phyloP scores from a whole-genome alignment of 2,888 invertebrate genomes.

The Trichogramma dendrolimi region DNA sequence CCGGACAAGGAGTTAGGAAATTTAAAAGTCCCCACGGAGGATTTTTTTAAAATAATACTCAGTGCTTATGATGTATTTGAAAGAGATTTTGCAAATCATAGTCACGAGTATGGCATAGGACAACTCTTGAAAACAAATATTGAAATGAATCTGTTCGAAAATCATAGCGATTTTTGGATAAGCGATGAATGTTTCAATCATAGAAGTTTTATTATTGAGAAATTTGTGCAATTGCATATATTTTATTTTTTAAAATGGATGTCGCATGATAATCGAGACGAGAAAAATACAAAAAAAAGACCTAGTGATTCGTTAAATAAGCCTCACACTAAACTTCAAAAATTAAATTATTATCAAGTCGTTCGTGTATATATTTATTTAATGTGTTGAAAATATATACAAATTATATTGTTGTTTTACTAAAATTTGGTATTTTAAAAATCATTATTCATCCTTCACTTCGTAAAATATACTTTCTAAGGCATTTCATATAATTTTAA shows the following conservation, averaged over 20 bases:
- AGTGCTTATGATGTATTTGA: neutral
- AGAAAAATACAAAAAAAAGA: neutral
- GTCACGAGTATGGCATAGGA: neutral
- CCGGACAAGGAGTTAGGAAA: neutral
- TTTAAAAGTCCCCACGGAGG: slow-evolving; percentile 6
- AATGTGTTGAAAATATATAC: too few relatives aligned
- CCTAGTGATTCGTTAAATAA: neutral
- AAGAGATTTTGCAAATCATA: neutral
- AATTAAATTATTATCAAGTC: slow-evolving; percentile 6
- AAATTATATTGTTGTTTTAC: too few relatives aligned
- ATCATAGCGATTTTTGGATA: neutral
- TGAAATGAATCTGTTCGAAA: neutral
- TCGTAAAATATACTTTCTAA: too few relatives aligned
- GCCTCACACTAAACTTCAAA: slow-evolving; percentile 9
- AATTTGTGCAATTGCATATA: slow-evolving; percentile 3
- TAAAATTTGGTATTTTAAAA: too few relatives aligned
- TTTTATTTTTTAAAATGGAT: slow-evolving; percentile 10
- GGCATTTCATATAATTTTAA: too few relatives aligned
- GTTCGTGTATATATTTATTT: too few relatives aligned
- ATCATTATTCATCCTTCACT: too few relatives aligned
- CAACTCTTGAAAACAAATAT: neutral
- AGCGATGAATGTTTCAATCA: neutral
- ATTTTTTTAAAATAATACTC: neutral
- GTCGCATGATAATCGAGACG: neutral
- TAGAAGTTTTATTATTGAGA: neutral